phyloP scores from a whole-genome alignment of 2,113 vertebrate species.

The Poicephalus gulielmi region DNA sequence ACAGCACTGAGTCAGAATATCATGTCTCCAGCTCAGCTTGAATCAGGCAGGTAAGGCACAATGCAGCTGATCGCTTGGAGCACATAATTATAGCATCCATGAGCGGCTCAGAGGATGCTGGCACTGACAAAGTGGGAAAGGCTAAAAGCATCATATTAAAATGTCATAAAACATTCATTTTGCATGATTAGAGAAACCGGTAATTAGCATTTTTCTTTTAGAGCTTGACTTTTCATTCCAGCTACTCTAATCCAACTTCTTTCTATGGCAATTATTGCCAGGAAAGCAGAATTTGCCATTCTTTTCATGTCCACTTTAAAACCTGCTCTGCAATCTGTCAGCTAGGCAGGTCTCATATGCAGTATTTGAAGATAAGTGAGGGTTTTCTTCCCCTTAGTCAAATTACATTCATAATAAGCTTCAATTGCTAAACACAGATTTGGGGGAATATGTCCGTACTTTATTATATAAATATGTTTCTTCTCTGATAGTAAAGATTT shows the following conservation, averaged over 20 bases:
- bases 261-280: slow-evolving; percentile 34
- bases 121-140: slow-evolving; percentile 34
- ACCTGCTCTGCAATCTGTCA: slow-evolving; percentile 67
- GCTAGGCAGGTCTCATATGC: background rate
- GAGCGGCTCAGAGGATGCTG: slow-evolving; percentile 46
- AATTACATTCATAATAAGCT: background rate
- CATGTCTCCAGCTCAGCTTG: background rate
- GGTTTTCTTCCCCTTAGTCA: background rate
- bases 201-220: slow-evolving; percentile 57
- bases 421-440: background rate
- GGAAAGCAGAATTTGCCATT: slow-evolving; percentile 58
- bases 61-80: background rate
- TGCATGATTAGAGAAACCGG: background rate
- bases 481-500: background rate
- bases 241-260: slow-evolving; percentile 18
- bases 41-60: slow-evolving; percentile 52
- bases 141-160: slow-evolving; percentile 53
- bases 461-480: background rate
- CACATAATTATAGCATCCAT: slow-evolving; percentile 38
- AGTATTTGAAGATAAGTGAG: slow-evolving; percentile 21
- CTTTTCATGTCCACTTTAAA: slow-evolving; percentile 65
- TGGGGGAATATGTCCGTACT: background rate
- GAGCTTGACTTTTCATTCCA: slow-evolving; percentile 27
- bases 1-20: background rate
- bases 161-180: slow-evolving; percentile 63